A percentile compares a stretch with the other conserved stretches of the same genome.
phyloP scores from a whole-genome alignment of 2,888 invertebrate genomes.

The Formica aserva region DNA sequence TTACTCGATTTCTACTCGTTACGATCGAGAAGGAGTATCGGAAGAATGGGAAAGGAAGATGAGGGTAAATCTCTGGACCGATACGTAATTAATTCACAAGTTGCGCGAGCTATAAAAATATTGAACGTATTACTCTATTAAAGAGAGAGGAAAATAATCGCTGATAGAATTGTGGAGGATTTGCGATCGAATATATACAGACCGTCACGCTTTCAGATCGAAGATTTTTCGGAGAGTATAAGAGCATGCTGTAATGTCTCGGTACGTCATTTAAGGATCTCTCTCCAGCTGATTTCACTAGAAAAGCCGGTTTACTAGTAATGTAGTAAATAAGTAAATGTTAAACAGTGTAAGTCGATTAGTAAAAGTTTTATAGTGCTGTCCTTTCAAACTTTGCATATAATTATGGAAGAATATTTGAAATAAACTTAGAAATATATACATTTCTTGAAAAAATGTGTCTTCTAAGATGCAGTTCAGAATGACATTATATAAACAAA shows the following conservation, averaged over 20 bases:
- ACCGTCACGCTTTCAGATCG: constrained; percentile 24
- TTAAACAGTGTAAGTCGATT: background rate
- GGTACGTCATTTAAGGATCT: background rate
- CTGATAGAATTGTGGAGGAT: background rate
- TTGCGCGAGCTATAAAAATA: background rate
- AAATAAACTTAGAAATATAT: background rate
- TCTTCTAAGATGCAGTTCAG: background rate
- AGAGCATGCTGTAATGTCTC: background rate
- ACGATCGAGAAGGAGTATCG: background rate
- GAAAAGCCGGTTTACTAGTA: background rate
- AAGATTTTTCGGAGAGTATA: background rate
- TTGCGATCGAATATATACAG: background rate
- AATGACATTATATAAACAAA: background rate
- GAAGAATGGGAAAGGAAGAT: background rate
- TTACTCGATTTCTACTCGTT: constrained; percentile 43
- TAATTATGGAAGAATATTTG: background rate
- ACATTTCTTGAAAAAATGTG: background rate
- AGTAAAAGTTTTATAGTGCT: background rate
- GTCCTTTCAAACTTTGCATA: background rate
- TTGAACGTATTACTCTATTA: background rate
- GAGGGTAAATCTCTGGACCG: background rate
- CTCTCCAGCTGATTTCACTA: constrained; percentile 15
- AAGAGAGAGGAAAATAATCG: background rate
- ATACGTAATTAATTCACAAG: constrained; percentile 32
- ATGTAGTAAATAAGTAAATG: constrained; percentile 2